A percentile compares a stretch with the other conserved stretches of the same genome.
Conservation (phyloP, 1,140 invertebrate species). For the Copidosoma floridanum region DNA sequence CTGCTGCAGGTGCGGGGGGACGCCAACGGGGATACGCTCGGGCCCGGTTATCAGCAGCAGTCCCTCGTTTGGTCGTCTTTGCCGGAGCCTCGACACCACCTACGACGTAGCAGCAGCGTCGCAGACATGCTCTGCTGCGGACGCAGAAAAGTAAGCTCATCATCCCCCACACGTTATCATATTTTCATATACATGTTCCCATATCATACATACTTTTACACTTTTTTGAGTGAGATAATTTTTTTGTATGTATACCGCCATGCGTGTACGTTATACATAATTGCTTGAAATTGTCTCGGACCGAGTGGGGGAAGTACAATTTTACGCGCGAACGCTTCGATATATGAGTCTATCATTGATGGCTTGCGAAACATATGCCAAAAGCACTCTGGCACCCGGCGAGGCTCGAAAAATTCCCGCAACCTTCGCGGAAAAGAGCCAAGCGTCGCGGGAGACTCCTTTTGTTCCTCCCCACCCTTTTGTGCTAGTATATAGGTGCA, state of each 20-base stretch:
- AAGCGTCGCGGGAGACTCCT: no score
- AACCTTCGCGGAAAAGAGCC: no score
- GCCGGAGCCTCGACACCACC: constrained; percentile 34
- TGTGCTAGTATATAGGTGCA: no score
- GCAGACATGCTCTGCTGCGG: constrained; percentile 79
- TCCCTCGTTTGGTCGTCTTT: constrained; percentile 35
- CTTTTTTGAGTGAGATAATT: no score
- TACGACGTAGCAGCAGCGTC: constrained; percentile 46
- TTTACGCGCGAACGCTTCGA: neutral
- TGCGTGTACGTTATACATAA: neutral
- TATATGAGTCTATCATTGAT: neutral
- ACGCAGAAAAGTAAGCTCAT: constrained; percentile 72
- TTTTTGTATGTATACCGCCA: no score
- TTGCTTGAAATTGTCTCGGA: no score
- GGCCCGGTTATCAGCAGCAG: constrained; percentile 53
- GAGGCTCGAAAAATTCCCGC: no score
- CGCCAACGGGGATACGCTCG: constrained; percentile 46
- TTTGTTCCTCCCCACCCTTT: no score
- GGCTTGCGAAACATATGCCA: neutral
- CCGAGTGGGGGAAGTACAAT: no score
- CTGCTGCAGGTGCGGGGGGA: constrained; percentile 54
- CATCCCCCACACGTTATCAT: constrained; percentile 31
- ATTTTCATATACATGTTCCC: no score
- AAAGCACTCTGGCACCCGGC: neutral
- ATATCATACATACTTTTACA: no score